Conservation (phyloP, 2,888 invertebrate genomes). For the Camptogramma bilineatum region DNA sequence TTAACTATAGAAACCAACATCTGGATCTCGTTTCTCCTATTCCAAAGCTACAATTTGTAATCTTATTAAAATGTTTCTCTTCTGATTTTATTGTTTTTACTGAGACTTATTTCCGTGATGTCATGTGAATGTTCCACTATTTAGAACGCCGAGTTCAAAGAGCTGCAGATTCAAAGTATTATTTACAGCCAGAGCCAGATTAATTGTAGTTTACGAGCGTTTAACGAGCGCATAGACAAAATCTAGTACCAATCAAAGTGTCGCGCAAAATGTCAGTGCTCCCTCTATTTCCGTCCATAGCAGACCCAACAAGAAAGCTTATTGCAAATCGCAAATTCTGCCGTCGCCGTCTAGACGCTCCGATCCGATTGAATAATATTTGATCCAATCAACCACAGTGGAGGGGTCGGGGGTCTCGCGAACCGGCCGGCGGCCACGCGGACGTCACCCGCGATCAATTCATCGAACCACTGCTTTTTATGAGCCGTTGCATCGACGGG, state of each 20-base stretch:
- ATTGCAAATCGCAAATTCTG: constrained; percentile 79
- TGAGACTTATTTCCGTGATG: constrained; percentile 18
- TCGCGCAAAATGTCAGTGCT: constrained; percentile 79
- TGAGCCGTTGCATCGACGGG: constrained; percentile 47
- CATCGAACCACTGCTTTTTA: constrained; percentile 59
- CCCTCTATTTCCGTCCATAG: constrained; percentile 77
- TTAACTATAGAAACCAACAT: too few species aligned
- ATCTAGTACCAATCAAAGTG: constrained; percentile 71
- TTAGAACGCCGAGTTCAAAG: constrained; percentile 30
- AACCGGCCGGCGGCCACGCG: constrained; percentile 55
- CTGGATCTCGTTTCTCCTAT: not conserved
- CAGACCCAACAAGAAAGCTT: constrained; percentile 80
- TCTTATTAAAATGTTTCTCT: not conserved
- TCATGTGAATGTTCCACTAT: constrained; percentile 20
- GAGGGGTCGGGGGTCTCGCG: constrained; percentile 77
- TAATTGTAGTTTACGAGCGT: constrained; percentile 56
- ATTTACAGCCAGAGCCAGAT: constrained; percentile 28
- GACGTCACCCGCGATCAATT: constrained; percentile 66
- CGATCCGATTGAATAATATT: constrained; percentile 81
- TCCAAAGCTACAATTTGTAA: not conserved
- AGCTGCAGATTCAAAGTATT: constrained; percentile 30
- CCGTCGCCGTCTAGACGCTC: constrained; percentile 82
- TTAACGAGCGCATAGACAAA: constrained; percentile 66
- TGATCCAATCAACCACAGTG: constrained; percentile 82
- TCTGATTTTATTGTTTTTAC: constrained; percentile 6